These are phyloP conservation scores for Lutjanus argentimaculatus DNA, from an alignment of 2,797 vertebrate species.

Conservation along the genomic window DNA sequence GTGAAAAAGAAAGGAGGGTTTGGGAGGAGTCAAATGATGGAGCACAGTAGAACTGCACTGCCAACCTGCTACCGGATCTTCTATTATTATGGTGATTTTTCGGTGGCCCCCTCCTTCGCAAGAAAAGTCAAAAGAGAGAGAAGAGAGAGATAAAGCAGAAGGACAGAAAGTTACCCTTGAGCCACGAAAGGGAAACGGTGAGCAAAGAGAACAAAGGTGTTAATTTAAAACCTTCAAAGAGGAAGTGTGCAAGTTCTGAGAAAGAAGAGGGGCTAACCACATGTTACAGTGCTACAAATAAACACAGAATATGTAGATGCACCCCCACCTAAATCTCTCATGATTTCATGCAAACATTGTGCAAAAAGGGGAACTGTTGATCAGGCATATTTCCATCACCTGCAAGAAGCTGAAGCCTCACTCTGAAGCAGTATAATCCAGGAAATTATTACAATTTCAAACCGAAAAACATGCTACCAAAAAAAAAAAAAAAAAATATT, in stretches of 20 bases:
- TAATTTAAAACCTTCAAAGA: conserved; percentile 23
- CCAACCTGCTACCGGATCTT: conserved; percentile 99
- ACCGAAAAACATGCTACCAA: neutral
- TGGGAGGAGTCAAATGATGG: conserved; percentile 64
- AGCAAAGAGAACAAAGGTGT: conserved; percentile 39
- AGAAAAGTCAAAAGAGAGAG: conserved; percentile 64
- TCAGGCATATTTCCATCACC: neutral
- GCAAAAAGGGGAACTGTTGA: neutral
- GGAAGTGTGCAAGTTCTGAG: conserved; percentile 4
- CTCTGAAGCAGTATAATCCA: neutral
- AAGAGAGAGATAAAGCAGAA: conserved; percentile 64
- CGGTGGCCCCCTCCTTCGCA: conserved; percentile 90
- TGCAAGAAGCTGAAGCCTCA: neutral
- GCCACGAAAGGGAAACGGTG: conserved; percentile 36
- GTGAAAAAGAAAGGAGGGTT: conserved; percentile 15
- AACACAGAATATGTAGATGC: neutral
- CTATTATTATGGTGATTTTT: conserved; percentile 99
- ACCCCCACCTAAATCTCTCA: neutral
- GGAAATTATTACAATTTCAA: neutral
- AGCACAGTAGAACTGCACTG: conserved; percentile 81
- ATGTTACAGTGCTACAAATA: conserved; percentile 2
- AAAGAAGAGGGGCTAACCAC: neutral
- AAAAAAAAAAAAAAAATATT: too few relatives aligned
- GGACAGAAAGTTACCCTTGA: conserved; percentile 58
- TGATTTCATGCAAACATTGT: neutral